These are phyloP conservation scores for Bactericera cockerelli DNA, from an alignment of 1,140 invertebrate species.

Conservation along the genomic window DNA sequence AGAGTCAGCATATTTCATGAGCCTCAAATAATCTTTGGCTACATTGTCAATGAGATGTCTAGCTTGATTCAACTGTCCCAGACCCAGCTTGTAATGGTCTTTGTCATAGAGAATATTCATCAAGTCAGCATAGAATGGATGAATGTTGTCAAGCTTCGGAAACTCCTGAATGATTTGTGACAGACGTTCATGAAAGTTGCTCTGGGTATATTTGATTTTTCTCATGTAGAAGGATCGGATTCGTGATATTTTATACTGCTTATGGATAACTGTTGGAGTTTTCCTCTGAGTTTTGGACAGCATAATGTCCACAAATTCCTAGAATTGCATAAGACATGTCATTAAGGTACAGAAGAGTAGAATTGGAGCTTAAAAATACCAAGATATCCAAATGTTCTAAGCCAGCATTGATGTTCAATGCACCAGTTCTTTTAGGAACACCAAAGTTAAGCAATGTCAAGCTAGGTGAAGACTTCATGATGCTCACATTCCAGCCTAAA, in stretches of 20 bases:
- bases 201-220: slow-evolving; percentile 95
- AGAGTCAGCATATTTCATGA: slow-evolving; percentile 95
- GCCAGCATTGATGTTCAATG: no score
- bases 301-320: slow-evolving; percentile 98
- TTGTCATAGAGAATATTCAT: slow-evolving; percentile 99
- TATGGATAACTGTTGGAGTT: slow-evolving; percentile 96
- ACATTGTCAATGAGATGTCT: slow-evolving; percentile 94
- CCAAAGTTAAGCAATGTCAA: no score
- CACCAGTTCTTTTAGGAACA: no score
- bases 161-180: slow-evolving; percentile 93
- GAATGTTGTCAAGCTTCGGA: slow-evolving; percentile 94
- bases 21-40: slow-evolving; percentile 84
- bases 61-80: slow-evolving; percentile 96
- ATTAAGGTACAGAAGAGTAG: no score
- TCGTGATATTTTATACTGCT: slow-evolving; percentile 89
- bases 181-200: slow-evolving; percentile 95
- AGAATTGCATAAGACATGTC: no score
- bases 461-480: no score
- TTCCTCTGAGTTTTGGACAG: slow-evolving; percentile 98
- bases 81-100: slow-evolving; percentile 96
- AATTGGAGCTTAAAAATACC: no score
- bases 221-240: slow-evolving; percentile 94
- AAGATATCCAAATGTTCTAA: no score
- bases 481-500: no score
- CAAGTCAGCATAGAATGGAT: slow-evolving; percentile 98